phyloP scores from a whole-genome alignment of 1,140 invertebrate genomes.

The Drepana arcuata region DNA sequence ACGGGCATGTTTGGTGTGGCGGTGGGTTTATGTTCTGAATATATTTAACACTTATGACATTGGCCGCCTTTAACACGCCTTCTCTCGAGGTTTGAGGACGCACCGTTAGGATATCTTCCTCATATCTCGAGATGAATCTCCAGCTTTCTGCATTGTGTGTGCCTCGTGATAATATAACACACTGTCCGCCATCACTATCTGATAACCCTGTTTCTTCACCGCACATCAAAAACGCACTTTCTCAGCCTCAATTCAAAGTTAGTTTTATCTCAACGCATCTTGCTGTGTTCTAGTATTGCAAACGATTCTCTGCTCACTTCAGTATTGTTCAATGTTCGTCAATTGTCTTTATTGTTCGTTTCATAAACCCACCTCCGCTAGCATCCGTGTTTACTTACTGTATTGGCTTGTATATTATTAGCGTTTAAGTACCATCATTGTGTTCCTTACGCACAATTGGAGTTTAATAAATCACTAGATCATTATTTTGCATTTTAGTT shows the following conservation, averaged over 20 bases:
- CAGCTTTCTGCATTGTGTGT: constrained; percentile 23
- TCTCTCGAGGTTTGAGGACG: constrained; percentile 26
- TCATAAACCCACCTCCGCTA: constrained; percentile 58
- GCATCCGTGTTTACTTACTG: no score
- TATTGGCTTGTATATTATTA: no score
- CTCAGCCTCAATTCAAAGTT: neutral
- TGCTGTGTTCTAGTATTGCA: neutral
- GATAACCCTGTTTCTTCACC: neutral
- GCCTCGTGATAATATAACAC: constrained; percentile 13
- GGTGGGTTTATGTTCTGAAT: constrained; percentile 69
- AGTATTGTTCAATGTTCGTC: constrained; percentile 15
- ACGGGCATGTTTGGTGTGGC: constrained; percentile 52
- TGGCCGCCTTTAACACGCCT: constrained; percentile 25
- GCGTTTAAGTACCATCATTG: no score
- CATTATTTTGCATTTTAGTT: no score
- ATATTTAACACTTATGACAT: constrained; percentile 41
- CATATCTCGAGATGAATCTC: constrained; percentile 17
- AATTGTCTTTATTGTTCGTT: constrained; percentile 12
- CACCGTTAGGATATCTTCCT: constrained; percentile 9
- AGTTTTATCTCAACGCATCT: neutral
- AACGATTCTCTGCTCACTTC: constrained; percentile 51
- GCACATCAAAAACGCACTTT: constrained; percentile 6
- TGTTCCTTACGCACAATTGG: no score
- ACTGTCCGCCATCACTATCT: constrained; percentile 5
- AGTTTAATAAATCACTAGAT: no score